Conservation (phyloP, 2,113 vertebrate genomes). For the Myodes glareolus region DNA sequence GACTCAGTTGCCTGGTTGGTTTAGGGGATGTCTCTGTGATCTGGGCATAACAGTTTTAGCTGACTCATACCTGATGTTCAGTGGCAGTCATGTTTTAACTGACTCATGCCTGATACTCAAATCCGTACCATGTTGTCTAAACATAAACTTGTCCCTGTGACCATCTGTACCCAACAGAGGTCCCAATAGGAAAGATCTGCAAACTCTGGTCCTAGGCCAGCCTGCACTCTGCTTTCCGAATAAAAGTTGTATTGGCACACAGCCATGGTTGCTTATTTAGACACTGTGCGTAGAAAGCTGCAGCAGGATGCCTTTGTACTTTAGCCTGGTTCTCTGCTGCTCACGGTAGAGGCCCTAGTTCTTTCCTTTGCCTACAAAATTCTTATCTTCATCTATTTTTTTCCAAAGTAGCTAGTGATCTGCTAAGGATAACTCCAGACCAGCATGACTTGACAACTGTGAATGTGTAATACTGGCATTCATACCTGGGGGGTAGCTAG, state of each 20-base stretch:
- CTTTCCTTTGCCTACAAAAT: not conserved
- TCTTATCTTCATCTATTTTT: not conserved
- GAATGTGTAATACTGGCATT: not conserved
- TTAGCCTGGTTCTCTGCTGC: no score
- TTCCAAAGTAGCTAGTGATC: not conserved
- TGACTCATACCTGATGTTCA: not conserved
- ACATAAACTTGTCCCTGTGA: not conserved
- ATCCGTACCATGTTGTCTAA: not conserved
- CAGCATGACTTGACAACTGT: no score
- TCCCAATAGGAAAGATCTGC: no score
- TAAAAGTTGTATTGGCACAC: not conserved
- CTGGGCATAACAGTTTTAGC: no score
- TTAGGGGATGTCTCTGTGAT: no score
- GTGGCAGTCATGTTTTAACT: not conserved
- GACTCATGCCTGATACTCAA: not conserved
- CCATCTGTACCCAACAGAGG: not conserved
- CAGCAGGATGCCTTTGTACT: rapidly evolving
- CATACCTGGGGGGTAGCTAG: not conserved
- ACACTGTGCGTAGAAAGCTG: not conserved
- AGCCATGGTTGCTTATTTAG: rapidly evolving
- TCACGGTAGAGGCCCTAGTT: no score
- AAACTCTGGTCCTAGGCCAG: not conserved
- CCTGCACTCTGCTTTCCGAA: not conserved
- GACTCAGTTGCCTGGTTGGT: no score
- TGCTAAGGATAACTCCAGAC: not conserved